phyloP scores from a whole-genome alignment of 2,113 vertebrate species.

The Cairina moschata region DNA sequence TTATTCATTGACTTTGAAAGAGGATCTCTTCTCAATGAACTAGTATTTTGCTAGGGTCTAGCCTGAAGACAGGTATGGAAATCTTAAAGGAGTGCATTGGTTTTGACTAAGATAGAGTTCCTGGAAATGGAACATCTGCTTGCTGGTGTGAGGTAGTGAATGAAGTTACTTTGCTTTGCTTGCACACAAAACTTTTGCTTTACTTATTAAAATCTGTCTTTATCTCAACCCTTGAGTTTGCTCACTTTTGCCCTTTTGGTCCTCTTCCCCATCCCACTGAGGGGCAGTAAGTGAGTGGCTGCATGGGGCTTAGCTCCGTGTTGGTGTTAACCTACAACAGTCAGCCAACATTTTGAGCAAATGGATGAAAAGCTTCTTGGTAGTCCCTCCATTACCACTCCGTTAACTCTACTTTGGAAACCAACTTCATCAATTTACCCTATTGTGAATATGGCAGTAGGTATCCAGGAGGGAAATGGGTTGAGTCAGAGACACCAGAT shows the following conservation, averaged over 20 bases:
- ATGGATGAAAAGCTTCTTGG: not conserved
- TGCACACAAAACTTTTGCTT: not conserved
- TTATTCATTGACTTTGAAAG: not conserved
- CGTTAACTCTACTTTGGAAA: not conserved
- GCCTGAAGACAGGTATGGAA: not conserved
- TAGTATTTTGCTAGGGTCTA: not conserved
- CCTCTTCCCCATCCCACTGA: not conserved
- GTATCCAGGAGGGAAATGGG: not conserved
- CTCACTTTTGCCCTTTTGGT: not conserved
- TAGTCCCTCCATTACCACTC: not conserved
- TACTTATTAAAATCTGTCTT: not conserved
- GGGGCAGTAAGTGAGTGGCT: fast-evolving
- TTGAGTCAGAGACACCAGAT: not conserved
- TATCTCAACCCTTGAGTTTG: not conserved
- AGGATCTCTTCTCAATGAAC: not conserved
- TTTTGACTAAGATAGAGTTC: not conserved
- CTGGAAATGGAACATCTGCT: not conserved
- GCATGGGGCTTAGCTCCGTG: not conserved
- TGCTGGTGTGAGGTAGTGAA: not conserved
- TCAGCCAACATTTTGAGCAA: not conserved
- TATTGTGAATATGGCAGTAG: not conserved
- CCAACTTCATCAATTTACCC: not conserved
- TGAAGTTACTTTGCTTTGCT: not conserved
- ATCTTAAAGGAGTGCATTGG: not conserved
- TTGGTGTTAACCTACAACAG: not conserved